Base-by-base conservation (phyloP, 2,888 invertebrate genomes). In the Ceratothoa steindachneri region DNA sequence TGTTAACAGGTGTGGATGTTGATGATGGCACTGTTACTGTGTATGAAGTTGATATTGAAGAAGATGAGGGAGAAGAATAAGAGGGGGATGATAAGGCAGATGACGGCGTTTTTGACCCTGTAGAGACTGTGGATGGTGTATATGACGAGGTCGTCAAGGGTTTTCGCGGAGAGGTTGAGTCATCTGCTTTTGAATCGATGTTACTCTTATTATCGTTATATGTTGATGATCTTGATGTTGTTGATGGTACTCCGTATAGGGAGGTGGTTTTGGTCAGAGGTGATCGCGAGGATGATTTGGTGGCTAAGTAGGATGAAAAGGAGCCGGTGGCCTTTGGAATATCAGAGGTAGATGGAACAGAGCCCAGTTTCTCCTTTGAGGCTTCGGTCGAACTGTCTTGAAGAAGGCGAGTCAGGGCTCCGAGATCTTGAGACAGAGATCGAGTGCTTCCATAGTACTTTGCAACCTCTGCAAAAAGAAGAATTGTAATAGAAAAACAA, bases 291-390 rank as follows among this genome's bases (percentile, higher is more conserved):
- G 78, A 75, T 28, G 73, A 73, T 53, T 78, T 75, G 24, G 78
- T 78, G 41, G 77, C 75, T 22, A 77, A 55, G 41, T 78, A 78
- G 9, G 78, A 75, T 29, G 78, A 78, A 71, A 78, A 78, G 67
- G 73, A 73, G 67, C 22, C 71, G 41, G 66, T 52, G 15, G 66
- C 24, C 1, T 67, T 30, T 7, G 60, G 28, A 55, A 55, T 19
- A 15, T 55, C 24, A 22, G 55, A 19, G 7, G 15, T 12, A 19
- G 19, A 15, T 12, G 7, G 22, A 12, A 3, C 1, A 12, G 19
- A 22, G 1, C 1, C 24, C 24, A 12, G 1, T 24, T n/a, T 1
- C 24, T 60, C 60, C 3, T 60, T 60, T 2, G 2, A 12, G 1
- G 60, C 71, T 71, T 30, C 73, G 73, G 24, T 65, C 41, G 66